phyloP scores from a whole-genome alignment of 2,888 invertebrate genomes.

The Acheta domesticus region DNA sequence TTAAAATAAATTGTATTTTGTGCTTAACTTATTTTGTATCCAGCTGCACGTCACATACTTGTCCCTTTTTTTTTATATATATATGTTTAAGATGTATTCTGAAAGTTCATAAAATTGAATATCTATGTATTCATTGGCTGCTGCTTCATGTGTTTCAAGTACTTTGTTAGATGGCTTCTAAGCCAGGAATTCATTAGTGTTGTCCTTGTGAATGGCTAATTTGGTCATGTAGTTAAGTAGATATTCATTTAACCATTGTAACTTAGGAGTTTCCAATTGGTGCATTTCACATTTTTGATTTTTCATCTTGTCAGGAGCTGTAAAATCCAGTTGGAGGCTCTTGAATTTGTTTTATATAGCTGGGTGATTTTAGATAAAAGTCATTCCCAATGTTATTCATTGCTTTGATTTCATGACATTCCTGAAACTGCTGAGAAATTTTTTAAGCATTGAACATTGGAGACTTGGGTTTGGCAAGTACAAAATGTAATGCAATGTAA shows the following conservation, averaged over 20 bases:
- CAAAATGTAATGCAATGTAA: neutral
- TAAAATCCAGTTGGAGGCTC: neutral
- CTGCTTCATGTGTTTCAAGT: neutral
- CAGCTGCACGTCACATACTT: neutral
- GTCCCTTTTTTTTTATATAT: neutral
- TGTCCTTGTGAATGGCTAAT: slow-evolving; percentile 3
- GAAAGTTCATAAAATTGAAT: neutral
- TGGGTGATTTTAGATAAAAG: slow-evolving; percentile 24
- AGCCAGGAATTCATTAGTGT: neutral
- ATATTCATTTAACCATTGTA: neutral
- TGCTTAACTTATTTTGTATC: slow-evolving; percentile 8
- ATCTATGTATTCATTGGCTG: neutral
- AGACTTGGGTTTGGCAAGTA: neutral
- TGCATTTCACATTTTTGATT: no score
- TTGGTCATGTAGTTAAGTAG: neutral
- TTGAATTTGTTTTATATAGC: slow-evolving; percentile 23
- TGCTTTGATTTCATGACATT: neutral
- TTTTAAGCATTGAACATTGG: neutral
- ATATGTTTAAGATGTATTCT: neutral
- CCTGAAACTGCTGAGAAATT: neutral
- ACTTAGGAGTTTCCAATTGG: neutral
- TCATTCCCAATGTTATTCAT: slow-evolving; percentile 18
- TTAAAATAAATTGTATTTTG: neutral
- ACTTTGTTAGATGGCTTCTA: neutral
- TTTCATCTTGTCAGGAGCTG: no score